Evolutionary conservation across 2,113 vertebrate genomes (phyloP), one percentile per base, ranked within the genome.

Genomic region (Cryptoleucopteryx plumbea): DNA sequence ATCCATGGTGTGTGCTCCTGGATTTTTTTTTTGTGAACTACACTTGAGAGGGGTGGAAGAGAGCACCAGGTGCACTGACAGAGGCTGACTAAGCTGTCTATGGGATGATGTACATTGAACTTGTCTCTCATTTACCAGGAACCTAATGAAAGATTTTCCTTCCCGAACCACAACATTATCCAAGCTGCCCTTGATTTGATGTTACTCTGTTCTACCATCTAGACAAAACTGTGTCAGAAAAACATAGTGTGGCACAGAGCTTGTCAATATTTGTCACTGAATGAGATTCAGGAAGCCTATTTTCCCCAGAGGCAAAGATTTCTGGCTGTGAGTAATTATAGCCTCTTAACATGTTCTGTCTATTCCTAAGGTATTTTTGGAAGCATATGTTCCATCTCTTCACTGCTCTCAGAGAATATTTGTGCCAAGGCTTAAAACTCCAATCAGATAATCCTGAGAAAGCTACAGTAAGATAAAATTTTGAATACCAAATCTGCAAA

Each of bases 311-410:
- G 93, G 91, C 86, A 89, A 91, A 93, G 91, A 96, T 89, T 92
- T 91, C 89, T 94, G 73, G 11, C 91, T 94, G 81, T 93, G 91
- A 95, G 93, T 97, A 97, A 97, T 97, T 96, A 93, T 43, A 91
- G 78, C 66, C 53, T 94, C 77, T 95, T 96, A 97, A 95, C 62
- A 85, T 87, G 84, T 87, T 96, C 97, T 93, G 92, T 88, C 93
- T 95, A 74, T 92, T 96, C 79, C 72, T 94, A 91, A 91, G 70
- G 94, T 96, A 96, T 96, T 97, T 96, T 96, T 95, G 96, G 93
- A 95, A 97, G n/a, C 86, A 80, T 94, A 93, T 96, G 93, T 91
- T 94, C 78, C 42, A 77, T 73, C 62, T 95, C 70, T 89, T 95
- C 86, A 55, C 40, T 93, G 48, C 71, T 97, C 16, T 82, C 73